Evolutionary conservation across 2,113 vertebrate genomes (phyloP).

Genomic region (Ardeotis arabs): DNA sequence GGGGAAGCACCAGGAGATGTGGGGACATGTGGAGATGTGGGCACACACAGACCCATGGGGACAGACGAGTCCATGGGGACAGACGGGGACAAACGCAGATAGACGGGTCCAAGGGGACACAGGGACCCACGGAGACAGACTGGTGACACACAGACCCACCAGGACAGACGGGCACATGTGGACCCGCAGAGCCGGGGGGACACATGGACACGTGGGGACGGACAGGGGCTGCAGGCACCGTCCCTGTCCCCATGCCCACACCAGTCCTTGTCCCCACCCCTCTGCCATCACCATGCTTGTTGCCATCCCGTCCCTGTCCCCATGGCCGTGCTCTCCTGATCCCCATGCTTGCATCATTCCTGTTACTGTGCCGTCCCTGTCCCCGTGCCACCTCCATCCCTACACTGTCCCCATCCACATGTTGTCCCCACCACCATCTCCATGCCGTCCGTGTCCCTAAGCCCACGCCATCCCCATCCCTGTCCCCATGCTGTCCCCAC

Average conservation of each 20-base stretch:
- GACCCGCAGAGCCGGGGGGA: background rate
- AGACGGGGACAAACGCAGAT: too few relatives aligned
- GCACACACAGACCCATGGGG: background rate
- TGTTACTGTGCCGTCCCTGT: too few relatives aligned
- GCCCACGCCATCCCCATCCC: too few relatives aligned
- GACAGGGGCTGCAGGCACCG: background rate
- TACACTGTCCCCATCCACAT: background rate
- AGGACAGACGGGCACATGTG: background rate
- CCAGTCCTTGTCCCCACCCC: too few relatives aligned
- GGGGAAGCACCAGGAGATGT: background rate
- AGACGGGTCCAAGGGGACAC: background rate
- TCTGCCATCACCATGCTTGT: too few relatives aligned
- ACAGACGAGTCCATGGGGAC: too few relatives aligned
- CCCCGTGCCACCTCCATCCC: background rate
- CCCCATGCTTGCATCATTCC: background rate
- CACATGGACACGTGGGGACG: background rate
- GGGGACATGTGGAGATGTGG: background rate
- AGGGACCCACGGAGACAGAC: background rate
- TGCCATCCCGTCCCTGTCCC: background rate
- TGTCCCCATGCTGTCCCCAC: background rate
- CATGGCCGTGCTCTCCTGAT: too few relatives aligned
- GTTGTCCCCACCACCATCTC: background rate
- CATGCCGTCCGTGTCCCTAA: background rate
- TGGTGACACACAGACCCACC: background rate
- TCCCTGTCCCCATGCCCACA: background rate